These are phyloP conservation scores for Gymnogyps californianus DNA, from an alignment of 2,113 vertebrate species.

Conservation along the genomic window DNA sequence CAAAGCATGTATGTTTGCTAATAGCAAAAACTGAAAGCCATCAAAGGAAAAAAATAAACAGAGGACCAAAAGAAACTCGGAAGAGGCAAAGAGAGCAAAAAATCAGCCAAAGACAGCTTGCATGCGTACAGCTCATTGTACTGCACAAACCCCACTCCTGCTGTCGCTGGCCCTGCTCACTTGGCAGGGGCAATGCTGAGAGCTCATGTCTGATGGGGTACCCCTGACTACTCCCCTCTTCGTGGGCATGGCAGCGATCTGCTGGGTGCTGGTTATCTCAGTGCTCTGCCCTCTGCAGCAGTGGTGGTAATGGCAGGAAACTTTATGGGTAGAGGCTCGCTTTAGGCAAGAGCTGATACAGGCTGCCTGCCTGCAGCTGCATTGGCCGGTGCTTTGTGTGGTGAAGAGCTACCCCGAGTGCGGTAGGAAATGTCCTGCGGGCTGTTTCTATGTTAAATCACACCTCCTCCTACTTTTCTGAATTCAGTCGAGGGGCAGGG, in stretches of 20 bases:
- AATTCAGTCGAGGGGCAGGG: neutral
- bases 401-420: neutral
- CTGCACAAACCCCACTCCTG: neutral
- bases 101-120: neutral
- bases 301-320: neutral
- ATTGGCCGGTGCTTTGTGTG: neutral
- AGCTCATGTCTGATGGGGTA: accelerated
- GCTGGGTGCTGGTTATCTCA: neutral
- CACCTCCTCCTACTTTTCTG: neutral
- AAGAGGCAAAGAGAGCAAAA: neutral
- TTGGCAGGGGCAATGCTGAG: neutral
- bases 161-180: accelerated
- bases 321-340: accelerated
- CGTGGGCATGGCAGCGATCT: accelerated
- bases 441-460: neutral
- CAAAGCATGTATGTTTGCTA: neutral
- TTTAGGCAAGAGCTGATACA: neutral
- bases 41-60: neutral
- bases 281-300: neutral
- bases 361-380: neutral
- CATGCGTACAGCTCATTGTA: neutral
- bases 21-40: neutral
- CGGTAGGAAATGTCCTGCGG: neutral
- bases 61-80: neutral
- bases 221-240: neutral